phyloP scores from a whole-genome alignment of 2,113 vertebrate species.

The Ictalurus furcatus region DNA sequence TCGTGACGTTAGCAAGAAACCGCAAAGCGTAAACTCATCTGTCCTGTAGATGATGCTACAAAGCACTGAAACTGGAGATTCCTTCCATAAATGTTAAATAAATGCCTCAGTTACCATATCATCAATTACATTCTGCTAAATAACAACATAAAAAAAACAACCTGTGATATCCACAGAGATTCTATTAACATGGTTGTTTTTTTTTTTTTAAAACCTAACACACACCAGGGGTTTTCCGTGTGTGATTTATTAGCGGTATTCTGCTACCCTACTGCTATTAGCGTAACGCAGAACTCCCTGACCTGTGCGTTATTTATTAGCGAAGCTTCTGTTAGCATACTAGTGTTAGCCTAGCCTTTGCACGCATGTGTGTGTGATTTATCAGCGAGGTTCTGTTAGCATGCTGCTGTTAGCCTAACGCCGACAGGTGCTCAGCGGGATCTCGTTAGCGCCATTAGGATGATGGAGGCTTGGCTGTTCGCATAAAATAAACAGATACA shows the following conservation, averaged over 20 bases:
- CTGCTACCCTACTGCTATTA: not conserved
- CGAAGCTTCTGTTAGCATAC: not conserved
- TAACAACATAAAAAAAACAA: too few species aligned
- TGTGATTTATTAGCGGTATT: not conserved
- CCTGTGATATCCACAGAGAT: not conserved
- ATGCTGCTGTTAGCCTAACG: conserved; percentile 30
- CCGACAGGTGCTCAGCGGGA: conserved; percentile 51
- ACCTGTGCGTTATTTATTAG: not conserved
- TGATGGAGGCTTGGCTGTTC: conserved; percentile 39
- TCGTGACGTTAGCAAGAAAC: not conserved
- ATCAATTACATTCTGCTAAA: too few species aligned
- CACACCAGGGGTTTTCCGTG: not conserved
- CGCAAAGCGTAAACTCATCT: not conserved
- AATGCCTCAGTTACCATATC: too few species aligned
- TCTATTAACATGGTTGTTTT: not conserved
- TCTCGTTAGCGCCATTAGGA: conserved; percentile 59
- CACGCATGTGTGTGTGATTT: not conserved
- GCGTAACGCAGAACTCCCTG: not conserved
- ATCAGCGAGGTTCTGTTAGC: conserved; percentile 27
- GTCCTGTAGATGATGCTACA: not conserved
- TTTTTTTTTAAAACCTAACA: not conserved
- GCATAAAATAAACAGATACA: conserved; percentile 47
- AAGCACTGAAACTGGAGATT: not conserved
- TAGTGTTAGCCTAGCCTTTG: not conserved
- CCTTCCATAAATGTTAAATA: not conserved